A percentile compares a stretch with the other conserved stretches of the same genome.
These are phyloP conservation scores for human (Homo sapiens) DNA, from an alignment of 2,113 vertebrate genomes.

Conservation along the genomic window GRCh38 chrX:4988501-4989000, in stretches of 20 bases:
- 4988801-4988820: neutral
- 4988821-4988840: neutral
- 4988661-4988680: neutral
- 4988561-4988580: no score
- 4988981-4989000: neutral
- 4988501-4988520: no score
- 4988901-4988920: neutral
- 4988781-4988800: neutral
- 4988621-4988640: neutral
- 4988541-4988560: accelerated
- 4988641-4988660: neutral
- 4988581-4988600: accelerated
- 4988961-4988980: neutral
- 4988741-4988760: neutral
- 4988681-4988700: neutral
- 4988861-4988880: neutral
- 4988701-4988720: accelerated
- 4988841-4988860: neutral
- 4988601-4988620: no score
- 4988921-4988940: neutral
- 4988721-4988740: no score
- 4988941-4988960: neutral
- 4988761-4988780: neutral
- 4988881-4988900: neutral
- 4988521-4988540: no score